phyloP scores from a whole-genome alignment of 1,140 invertebrate genomes.

The Marisa cornuarietis region DNA sequence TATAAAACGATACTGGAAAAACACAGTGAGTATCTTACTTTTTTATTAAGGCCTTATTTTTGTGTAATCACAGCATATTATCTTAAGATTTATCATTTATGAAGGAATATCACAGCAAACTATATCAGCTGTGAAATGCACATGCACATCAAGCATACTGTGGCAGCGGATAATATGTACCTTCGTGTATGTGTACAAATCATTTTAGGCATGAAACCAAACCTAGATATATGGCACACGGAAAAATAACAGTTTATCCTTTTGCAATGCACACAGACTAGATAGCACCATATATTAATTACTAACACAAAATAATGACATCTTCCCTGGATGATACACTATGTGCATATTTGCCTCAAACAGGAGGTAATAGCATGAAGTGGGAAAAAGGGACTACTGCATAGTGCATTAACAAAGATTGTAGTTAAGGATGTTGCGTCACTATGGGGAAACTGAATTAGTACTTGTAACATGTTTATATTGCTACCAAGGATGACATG shows the following conservation, averaged over 20 bases:
- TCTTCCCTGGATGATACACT: not conserved
- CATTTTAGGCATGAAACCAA: no score
- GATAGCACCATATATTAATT: no score
- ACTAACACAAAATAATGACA: not conserved
- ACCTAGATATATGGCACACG: no score
- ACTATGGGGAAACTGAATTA: not conserved
- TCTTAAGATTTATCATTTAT: no score
- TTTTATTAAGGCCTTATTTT: slow-evolving; percentile 1
- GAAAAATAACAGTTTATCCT: no score
- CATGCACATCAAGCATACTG: no score
- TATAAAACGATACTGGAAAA: not conserved
- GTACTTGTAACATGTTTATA: not conserved
- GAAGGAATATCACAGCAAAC: no score
- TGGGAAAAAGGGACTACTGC: no score
- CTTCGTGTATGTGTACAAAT: no score
- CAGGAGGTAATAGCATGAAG: not conserved
- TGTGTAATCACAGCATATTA: not conserved
- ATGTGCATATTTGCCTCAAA: not conserved
- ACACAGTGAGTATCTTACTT: not conserved
- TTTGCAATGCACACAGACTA: no score
- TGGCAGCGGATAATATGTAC: no score
- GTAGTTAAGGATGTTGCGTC: not conserved
- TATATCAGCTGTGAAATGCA: no score
- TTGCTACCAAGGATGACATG: slow-evolving; percentile 42
- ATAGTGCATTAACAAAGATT: not conserved